phyloP scores from a whole-genome alignment of 2,888 invertebrate species.

The Boloria selene region DNA sequence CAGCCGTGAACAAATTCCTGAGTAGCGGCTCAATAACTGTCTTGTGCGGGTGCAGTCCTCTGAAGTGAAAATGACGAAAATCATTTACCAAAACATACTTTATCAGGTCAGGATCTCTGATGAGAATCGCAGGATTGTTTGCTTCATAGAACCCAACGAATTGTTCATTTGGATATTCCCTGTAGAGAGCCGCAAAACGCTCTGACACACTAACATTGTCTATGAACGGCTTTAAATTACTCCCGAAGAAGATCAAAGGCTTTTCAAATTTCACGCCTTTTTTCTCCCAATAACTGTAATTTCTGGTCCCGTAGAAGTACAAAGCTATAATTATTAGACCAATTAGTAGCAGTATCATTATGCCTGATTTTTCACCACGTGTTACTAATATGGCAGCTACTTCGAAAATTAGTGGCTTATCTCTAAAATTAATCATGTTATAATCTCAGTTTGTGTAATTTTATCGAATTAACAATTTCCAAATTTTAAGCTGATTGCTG shows the following conservation, averaged over 20 bases:
- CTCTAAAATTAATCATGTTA: not conserved
- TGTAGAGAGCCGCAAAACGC: slow-evolving; percentile 41
- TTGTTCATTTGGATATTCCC: slow-evolving; percentile 46
- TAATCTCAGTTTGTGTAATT: too few relatives aligned
- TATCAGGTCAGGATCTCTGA: slow-evolving; percentile 59
- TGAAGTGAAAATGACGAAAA: slow-evolving; percentile 55
- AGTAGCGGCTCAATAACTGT: slow-evolving; percentile 55
- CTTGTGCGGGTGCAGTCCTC: slow-evolving; percentile 52
- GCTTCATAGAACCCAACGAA: slow-evolving; percentile 47
- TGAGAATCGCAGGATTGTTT: slow-evolving; percentile 52
- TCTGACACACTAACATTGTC: slow-evolving; percentile 37
- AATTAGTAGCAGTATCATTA: too few relatives aligned
- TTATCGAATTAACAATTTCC: too few relatives aligned
- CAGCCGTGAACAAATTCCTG: slow-evolving; percentile 59
- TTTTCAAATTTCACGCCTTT: slow-evolving; percentile 30
- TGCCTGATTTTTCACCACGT: too few relatives aligned
- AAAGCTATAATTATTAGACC: too few relatives aligned
- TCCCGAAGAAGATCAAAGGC: slow-evolving; percentile 34
- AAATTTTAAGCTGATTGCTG: too few relatives aligned
- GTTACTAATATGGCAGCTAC: too few relatives aligned
- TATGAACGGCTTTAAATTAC: slow-evolving; percentile 27
- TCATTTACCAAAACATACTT: slow-evolving; percentile 57
- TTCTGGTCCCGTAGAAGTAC: slow-evolving; percentile 32
- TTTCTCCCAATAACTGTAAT: slow-evolving; percentile 34
- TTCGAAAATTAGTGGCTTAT: too few relatives aligned